Conservation (phyloP, 2,888 invertebrate species). For the Parochlus steinenii region DNA sequence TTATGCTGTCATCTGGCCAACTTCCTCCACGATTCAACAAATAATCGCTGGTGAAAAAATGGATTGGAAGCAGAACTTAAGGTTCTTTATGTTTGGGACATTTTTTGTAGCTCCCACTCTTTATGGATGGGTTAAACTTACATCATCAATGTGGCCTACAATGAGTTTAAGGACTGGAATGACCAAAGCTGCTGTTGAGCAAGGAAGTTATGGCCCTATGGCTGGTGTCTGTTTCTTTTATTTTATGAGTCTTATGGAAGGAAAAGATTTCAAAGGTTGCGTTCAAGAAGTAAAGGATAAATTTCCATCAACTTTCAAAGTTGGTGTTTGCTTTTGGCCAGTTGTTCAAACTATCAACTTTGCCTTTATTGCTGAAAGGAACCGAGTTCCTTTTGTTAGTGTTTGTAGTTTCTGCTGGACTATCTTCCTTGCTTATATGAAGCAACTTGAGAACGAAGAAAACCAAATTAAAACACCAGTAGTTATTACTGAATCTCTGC, state of each 20-base stretch:
- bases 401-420: constrained; percentile 60
- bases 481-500: too few species aligned
- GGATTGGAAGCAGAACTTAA: constrained; percentile 50
- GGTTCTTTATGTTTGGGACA: constrained; percentile 66
- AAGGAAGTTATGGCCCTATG: constrained; percentile 55
- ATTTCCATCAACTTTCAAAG: constrained; percentile 52
- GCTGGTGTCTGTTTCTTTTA: constrained; percentile 65
- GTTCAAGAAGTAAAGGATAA: constrained; percentile 51
- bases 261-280: constrained; percentile 45
- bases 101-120: constrained; percentile 67
- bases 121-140: constrained; percentile 61
- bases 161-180: constrained; percentile 49
- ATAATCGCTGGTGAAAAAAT: constrained; percentile 45
- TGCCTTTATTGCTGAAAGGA: constrained; percentile 48
- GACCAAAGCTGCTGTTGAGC: constrained; percentile 48
- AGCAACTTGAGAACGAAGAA: constrained; percentile 35
- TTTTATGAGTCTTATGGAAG: constrained; percentile 56
- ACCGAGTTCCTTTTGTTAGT: constrained; percentile 56
- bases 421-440: constrained; percentile 60
- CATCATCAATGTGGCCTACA: constrained; percentile 58
- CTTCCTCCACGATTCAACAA: constrained; percentile 55
- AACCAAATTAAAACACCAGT: too few species aligned
- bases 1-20: constrained; percentile 55
- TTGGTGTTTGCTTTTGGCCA: constrained; percentile 53
- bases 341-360: constrained; percentile 57